Conservation (phyloP, 2,888 invertebrate genomes). For the Phalera bucephala region DNA sequence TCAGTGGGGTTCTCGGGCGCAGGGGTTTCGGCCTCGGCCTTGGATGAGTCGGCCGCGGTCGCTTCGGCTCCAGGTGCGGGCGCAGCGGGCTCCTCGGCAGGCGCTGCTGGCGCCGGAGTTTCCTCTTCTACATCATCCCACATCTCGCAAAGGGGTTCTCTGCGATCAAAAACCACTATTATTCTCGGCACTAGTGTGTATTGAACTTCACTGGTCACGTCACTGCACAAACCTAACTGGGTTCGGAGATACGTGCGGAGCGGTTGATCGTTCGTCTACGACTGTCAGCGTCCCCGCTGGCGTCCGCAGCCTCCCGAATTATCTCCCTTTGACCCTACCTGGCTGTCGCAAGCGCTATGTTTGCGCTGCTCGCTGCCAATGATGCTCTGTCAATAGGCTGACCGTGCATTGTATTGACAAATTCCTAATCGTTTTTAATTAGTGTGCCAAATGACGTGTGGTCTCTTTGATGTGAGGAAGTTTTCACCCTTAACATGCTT, state of each 20-base stretch:
- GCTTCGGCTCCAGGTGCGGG: slow-evolving; percentile 29
- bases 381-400: slow-evolving; percentile 77
- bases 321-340: slow-evolving; percentile 76
- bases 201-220: slow-evolving; percentile 30
- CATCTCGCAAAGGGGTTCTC: slow-evolving; percentile 69
- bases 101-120: slow-evolving; percentile 45
- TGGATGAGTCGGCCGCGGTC: slow-evolving; percentile 54
- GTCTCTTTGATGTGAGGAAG: slow-evolving; percentile 27
- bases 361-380: slow-evolving; percentile 63
- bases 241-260: slow-evolving; percentile 70
- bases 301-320: slow-evolving; percentile 72
- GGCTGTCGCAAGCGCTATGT: slow-evolving; percentile 67
- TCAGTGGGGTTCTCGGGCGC: slow-evolving; percentile 62
- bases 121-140: slow-evolving; percentile 84
- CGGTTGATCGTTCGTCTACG: slow-evolving; percentile 72
- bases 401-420: slow-evolving; percentile 66
- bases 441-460: slow-evolving; percentile 63
- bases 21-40: slow-evolving; percentile 65
- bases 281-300: slow-evolving; percentile 59
- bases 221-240: slow-evolving; percentile 67
- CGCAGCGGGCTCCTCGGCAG: slow-evolving; percentile 44
- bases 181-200: slow-evolving; percentile 29
- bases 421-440: slow-evolving; percentile 60
- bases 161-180: slow-evolving; percentile 61
- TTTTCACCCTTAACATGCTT: slow-evolving; percentile 17